Conservation (phyloP, 2,797 vertebrate species). For the Leucoraja ocellata region DNA sequence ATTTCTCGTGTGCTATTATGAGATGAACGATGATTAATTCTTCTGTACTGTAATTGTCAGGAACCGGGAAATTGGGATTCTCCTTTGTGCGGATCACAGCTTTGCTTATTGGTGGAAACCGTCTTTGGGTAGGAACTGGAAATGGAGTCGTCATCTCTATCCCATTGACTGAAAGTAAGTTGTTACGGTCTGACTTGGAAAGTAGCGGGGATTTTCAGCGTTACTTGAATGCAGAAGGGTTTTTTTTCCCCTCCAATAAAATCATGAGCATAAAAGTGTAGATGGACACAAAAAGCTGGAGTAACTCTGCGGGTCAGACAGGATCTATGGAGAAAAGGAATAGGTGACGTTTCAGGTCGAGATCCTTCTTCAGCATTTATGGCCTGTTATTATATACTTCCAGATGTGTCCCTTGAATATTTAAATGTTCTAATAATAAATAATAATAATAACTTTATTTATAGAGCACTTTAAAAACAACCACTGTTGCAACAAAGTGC, state of each 20-base stretch:
- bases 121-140: constrained; percentile 95
- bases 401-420: neutral
- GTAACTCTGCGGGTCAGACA: too few species aligned
- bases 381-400: neutral
- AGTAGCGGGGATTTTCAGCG: neutral
- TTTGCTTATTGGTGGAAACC: constrained; percentile 88
- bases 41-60: constrained; percentile 52
- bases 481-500: too few species aligned
- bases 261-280: too few species aligned
- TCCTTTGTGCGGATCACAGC: constrained; percentile 94
- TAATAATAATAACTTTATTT: too few species aligned
- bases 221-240: neutral
- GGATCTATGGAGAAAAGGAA: too few species aligned
- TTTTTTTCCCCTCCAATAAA: too few species aligned
- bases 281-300: too few species aligned
- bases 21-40: neutral
- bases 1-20: neutral
- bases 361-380: too few species aligned
- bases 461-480: too few species aligned
- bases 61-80: constrained; percentile 93
- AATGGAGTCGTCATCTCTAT: constrained; percentile 97
- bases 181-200: neutral
- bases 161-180: constrained; percentile 92
- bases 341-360: too few species aligned
- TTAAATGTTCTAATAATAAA: neutral